Percentiles rank a stretch among this genome's conserved stretches.
These are phyloP conservation scores for Petrocephalus sullivani DNA, from an alignment of 2,797 vertebrate species.

Conservation along the genomic window DNA sequence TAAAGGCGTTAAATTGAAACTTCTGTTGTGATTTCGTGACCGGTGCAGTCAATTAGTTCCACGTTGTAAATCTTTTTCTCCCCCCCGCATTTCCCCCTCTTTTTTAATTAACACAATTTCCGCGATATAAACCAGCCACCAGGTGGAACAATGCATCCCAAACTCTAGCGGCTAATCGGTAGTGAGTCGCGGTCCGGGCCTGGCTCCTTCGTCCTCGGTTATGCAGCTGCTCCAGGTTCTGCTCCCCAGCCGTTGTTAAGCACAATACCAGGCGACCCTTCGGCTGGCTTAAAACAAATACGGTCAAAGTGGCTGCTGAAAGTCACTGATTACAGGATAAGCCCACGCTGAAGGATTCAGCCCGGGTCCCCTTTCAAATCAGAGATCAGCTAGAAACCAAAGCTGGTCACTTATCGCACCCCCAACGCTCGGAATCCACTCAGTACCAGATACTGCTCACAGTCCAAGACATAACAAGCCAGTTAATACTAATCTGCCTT, in stretches of 20 bases:
- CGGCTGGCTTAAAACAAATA: slow-evolving; percentile 45
- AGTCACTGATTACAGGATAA: slow-evolving; percentile 73
- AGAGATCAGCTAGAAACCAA: slow-evolving; percentile 69
- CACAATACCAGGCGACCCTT: background rate
- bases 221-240: background rate
- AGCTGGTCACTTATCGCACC: background rate
- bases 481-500: background rate
- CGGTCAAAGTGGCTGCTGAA: slow-evolving; percentile 68
- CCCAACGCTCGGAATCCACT: background rate
- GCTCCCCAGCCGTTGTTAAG: background rate
- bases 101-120: background rate
- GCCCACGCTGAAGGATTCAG: slow-evolving; percentile 69
- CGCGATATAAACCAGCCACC: background rate
- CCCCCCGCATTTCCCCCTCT: background rate
- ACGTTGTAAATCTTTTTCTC: background rate
- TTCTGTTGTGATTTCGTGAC: background rate
- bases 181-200: background rate
- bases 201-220: background rate
- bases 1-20: background rate
- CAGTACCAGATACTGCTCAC: background rate
- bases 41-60: background rate
- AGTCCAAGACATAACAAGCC: background rate
- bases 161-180: background rate
- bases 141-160: background rate
- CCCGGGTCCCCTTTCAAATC: slow-evolving; percentile 56